Base-by-base conservation (phyloP, 2,797 vertebrate species). In the Capromys pilorides region DNA sequence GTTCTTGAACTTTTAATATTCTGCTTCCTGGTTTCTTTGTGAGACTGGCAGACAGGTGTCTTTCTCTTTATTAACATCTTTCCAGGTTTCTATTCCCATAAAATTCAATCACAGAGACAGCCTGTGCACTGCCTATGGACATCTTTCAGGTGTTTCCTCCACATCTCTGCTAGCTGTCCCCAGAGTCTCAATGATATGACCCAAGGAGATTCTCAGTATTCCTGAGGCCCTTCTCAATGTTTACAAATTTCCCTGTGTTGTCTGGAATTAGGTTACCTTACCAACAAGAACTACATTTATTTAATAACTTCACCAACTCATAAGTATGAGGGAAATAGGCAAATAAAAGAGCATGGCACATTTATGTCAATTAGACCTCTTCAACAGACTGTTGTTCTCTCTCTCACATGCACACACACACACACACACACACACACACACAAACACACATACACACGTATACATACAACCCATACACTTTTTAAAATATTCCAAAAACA, bases 21-120 rank as follows among this genome's bases (percentile, higher is more conserved):
- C 84, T 69, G 21, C 39, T 92, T 11, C 19, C 57, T 84, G 16
- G 21, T 94, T 69, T 94, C 33, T 73, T 39, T 73, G 51, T 61
- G 33, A 66, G 77, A 41, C 45, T 79, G 16, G 51, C 21, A 57
- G 26, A 51, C 19, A 79, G 22, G 1, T 62, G 33, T 94, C 39
- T 83, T 54, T 86, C 16, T 41, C 22, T 59, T 41, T 90, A n/a
- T 75, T 57, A 83, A 49, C 61, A 51, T 36, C 69, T 28, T 90
- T 92, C 49, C 41, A 90, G 49, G 33, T 81, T 87, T 92, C 57
- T 82, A 69, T 75, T 94, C 66, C 54, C 59, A 41, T 62, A 87
- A 84, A 84, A 94, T 62, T 94, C 75, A 91, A 16, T 66, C 57
- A 80, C 28, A 49, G 39, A 89, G 49, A 22, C 31, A 62, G 81